Evolutionary conservation across 2,888 invertebrate genomes (phyloP).

Genomic region (Agonopterix arenella): DNA sequence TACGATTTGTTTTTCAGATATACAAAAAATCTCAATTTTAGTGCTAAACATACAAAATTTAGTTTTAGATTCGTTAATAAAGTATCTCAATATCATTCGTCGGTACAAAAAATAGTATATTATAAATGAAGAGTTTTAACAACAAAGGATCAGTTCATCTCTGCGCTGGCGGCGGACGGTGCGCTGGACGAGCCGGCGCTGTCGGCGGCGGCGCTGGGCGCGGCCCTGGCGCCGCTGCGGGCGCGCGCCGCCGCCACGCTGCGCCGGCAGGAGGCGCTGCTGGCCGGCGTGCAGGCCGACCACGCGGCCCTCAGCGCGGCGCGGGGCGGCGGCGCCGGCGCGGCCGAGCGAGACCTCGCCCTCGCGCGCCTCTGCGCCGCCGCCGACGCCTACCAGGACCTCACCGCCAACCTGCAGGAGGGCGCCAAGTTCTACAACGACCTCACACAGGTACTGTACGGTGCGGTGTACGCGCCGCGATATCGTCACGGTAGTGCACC

Average conservation of each 20-base stretch:
- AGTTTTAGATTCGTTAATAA: too few relatives aligned
- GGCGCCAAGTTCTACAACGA: slow-evolving; percentile 98
- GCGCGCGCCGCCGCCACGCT: slow-evolving; percentile 75
- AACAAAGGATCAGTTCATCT: slow-evolving; percentile 85
- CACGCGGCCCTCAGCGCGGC: slow-evolving; percentile 79
- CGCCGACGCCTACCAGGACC: slow-evolving; percentile 94
- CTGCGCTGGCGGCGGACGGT: slow-evolving; percentile 90
- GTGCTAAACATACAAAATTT: too few relatives aligned
- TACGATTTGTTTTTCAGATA: too few relatives aligned
- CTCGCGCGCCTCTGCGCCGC: slow-evolving; percentile 92
- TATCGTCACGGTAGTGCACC: too few relatives aligned
- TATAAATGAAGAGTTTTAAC: too few relatives aligned
- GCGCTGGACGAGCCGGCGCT: slow-evolving; percentile 89
- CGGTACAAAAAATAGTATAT: too few relatives aligned
- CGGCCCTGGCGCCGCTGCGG: slow-evolving; percentile 86
- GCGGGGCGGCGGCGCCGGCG: slow-evolving; percentile 76
- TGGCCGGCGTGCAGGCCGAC: slow-evolving; percentile 43
- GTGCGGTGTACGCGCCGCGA: too few relatives aligned
- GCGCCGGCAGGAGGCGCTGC: slow-evolving; percentile 78
- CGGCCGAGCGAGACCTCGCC: slow-evolving; percentile 83
- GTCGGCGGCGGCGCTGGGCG: slow-evolving; percentile 88
- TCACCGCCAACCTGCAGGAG: slow-evolving; percentile 94
- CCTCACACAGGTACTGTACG: not conserved
- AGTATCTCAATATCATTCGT: too few relatives aligned
- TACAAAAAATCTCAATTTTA: too few relatives aligned